Conservation (phyloP, 2,113 vertebrate genomes). For the Odontophorus gujanensis region DNA sequence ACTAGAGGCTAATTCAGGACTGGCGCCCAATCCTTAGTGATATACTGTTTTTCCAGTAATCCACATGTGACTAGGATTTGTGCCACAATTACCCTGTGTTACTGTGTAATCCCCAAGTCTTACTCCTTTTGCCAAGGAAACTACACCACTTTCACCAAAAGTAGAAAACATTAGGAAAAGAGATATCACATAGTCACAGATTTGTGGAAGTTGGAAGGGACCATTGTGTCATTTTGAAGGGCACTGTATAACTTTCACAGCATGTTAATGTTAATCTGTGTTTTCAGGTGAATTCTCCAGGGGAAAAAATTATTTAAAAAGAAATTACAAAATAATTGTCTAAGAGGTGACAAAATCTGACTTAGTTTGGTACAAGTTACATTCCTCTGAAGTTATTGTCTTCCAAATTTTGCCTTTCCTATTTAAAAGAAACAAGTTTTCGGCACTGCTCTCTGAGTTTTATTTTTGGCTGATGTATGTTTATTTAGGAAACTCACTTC, state of each 20-base stretch:
- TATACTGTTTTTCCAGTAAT: slow-evolving; percentile 5
- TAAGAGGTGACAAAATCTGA: not conserved
- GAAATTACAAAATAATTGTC: not conserved
- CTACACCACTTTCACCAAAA: not conserved
- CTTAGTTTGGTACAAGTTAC: not conserved
- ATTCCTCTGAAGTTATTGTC: not conserved
- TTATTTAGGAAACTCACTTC: not conserved
- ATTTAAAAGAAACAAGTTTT: not conserved
- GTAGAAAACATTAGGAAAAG: not conserved
- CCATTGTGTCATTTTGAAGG: not conserved
- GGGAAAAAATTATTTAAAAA: not conserved
- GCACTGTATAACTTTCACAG: not conserved
- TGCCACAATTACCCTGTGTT: not conserved
- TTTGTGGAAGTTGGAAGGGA: no score
- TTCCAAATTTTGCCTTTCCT: not conserved
- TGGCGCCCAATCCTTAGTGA: slow-evolving; percentile 9
- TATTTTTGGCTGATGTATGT: not conserved
- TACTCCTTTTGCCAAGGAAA: not conserved
- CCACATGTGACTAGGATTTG: not conserved
- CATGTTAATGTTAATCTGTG: not conserved
- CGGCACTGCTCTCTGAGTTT: not conserved
- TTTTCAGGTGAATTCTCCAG: not conserved
- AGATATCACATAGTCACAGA: not conserved
- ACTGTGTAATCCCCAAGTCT: not conserved
- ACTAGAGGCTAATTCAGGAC: not conserved